Evolutionary conservation across 1,140 invertebrate species (phyloP), one percentile per base, ranked within the genome.

Genomic region (Dufourea novaeangliae): DNA sequence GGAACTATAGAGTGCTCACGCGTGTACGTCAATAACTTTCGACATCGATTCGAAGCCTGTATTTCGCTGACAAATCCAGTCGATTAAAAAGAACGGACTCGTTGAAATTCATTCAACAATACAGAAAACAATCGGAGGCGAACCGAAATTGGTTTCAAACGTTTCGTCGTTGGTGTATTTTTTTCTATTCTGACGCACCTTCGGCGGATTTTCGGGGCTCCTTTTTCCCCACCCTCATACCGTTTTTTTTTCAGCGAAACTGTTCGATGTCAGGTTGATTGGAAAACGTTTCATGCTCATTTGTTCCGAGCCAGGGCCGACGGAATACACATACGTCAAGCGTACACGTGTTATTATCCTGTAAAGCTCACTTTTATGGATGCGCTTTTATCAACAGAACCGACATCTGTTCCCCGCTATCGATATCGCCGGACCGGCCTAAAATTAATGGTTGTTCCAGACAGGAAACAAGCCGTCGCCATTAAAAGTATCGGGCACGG

Each of bases 261-360:
- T 34, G 25, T 66, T 54, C 14, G 32, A 67, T 57, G 37, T 22
- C 72, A 25, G 14, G 27, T 63, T 69, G 74, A 78, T 50, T 82
- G 74, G 41, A 61, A 69, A 76, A 70, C 41, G 67, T 77, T n/a
- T 71, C 57, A 25, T 41, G 25, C 44, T 70, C 54, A 62, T 77
- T 77, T 71, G 67, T 62, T 72, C 34, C 29, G 11, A 17, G 17
- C 46, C 41, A 2, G 46, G 7, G 44, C 3, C 56, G 39, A 34
- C 22, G 54, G 75, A 12, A 52, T 32, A 71, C 25, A 52, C 25
- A 62, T 37, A 32, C 56, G 57, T 77, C 56, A 62, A 37, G 17
- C 44, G 25, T 61, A 70, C 67, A 71, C 67, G 67, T 77, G 67
- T 77, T 77, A 77, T 77, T 77, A 69, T 71, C 57, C 67, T 52